Percentiles rank a stretch among this genome's conserved stretches.
phyloP scores from a whole-genome alignment of 2,888 invertebrate genomes.

The Lepas anatifera region DNA sequence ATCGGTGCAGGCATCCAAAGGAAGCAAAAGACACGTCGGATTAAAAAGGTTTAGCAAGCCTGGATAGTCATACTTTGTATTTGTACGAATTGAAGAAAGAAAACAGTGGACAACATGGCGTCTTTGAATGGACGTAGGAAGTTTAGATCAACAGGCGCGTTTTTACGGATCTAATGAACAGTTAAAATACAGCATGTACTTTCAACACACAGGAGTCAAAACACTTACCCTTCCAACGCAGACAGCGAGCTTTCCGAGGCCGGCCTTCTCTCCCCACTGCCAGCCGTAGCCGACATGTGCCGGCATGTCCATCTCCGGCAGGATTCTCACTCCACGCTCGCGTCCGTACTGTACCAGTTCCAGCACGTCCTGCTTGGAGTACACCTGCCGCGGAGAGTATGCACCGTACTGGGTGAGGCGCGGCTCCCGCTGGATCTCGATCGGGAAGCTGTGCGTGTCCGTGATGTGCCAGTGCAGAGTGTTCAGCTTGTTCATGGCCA shows the following conservation, averaged over 20 bases:
- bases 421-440: slow-evolving; percentile 32
- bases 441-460: slow-evolving; percentile 43
- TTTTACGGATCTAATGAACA: too few species aligned
- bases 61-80: too few species aligned
- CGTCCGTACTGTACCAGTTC: slow-evolving; percentile 65
- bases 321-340: slow-evolving; percentile 64
- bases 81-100: too few species aligned
- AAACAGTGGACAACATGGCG: too few species aligned
- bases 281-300: slow-evolving; percentile 65
- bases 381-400: slow-evolving; percentile 41
- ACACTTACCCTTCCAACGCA: slow-evolving; percentile 52
- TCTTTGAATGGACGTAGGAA: too few species aligned
- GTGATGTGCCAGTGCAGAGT: slow-evolving; percentile 40
- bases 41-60: too few species aligned
- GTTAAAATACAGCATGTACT: too few species aligned
- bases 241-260: slow-evolving; percentile 62
- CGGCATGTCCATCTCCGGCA: slow-evolving; percentile 87
- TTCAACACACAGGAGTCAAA: too few species aligned
- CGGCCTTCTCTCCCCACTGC: slow-evolving; percentile 67
- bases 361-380: slow-evolving; percentile 53
- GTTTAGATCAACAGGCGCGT: too few species aligned
- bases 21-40: too few species aligned
- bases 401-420: slow-evolving; percentile 25
- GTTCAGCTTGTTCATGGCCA: slow-evolving; percentile 32
- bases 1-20: too few species aligned